These are phyloP conservation scores for Argyresthia albistria DNA, from an alignment of 2,888 invertebrate species.

Conservation along the genomic window DNA sequence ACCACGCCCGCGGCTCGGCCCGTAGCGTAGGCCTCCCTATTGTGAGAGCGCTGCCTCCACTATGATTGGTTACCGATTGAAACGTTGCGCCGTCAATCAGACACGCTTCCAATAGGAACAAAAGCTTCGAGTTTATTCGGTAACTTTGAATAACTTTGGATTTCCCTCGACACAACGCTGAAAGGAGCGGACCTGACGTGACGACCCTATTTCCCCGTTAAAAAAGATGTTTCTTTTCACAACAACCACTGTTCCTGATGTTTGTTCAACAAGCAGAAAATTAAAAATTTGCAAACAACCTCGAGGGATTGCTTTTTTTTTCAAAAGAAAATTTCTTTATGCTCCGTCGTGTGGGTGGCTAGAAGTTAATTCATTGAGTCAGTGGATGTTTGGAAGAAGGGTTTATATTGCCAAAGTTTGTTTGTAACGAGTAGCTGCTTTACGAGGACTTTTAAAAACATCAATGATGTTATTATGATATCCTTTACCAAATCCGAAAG, in stretches of 20 bases:
- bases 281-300: conserved; percentile 44
- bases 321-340: conserved; percentile 29
- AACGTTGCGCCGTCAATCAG: neutral
- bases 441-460: no score
- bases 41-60: conserved; percentile 20
- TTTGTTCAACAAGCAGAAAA: conserved; percentile 52
- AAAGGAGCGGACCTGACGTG: conserved; percentile 19
- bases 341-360: conserved; percentile 17
- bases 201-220: conserved; percentile 35
- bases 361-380: no score
- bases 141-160: neutral
- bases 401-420: no score
- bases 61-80: neutral
- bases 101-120: neutral
- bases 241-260: conserved; percentile 43
- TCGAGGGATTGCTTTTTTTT: conserved; percentile 33
- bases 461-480: no score
- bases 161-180: neutral
- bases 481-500: no score
- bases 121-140: neutral
- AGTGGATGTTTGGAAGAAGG: no score
- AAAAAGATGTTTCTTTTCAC: conserved; percentile 32
- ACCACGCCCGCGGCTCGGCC: conserved; percentile 26
- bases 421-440: no score
- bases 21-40: conserved; percentile 21